These are phyloP conservation scores for Cancer borealis DNA, from an alignment of 2,888 invertebrate genomes.

Conservation along the genomic window DNA sequence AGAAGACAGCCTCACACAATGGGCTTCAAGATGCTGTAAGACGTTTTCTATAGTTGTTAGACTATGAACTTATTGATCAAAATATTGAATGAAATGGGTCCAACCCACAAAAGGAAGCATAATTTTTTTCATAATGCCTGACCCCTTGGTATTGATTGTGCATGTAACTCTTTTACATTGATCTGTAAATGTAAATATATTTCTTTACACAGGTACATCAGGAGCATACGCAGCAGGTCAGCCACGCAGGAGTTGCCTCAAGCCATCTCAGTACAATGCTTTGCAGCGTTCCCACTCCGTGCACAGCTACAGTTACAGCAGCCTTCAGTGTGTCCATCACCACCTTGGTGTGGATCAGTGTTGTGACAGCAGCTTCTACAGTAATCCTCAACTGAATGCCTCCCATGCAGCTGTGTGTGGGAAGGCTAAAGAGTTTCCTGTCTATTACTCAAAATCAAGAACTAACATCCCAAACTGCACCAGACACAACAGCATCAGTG, in stretches of 20 bases:
- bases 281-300: constrained; percentile 58
- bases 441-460: constrained; percentile 43
- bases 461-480: not conserved
- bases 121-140: no score
- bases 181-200: no score
- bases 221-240: constrained; percentile 23
- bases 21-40: no score
- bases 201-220: constrained; percentile 5
- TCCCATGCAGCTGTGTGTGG: not conserved
- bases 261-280: constrained; percentile 10
- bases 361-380: constrained; percentile 17
- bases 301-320: constrained; percentile 52
- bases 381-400: constrained; percentile 53
- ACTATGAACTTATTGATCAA: no score
- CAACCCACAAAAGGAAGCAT: no score
- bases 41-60: no score
- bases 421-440: constrained; percentile 31
- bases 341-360: not conserved
- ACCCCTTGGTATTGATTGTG: no score
- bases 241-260: constrained; percentile 64
- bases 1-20: no score
- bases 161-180: no score
- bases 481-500: constrained; percentile 61
- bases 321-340: constrained; percentile 50
- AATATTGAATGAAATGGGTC: no score